Evolutionary conservation across 2,113 vertebrate genomes (phyloP).

Genomic region (Tupaia tana): DNA sequence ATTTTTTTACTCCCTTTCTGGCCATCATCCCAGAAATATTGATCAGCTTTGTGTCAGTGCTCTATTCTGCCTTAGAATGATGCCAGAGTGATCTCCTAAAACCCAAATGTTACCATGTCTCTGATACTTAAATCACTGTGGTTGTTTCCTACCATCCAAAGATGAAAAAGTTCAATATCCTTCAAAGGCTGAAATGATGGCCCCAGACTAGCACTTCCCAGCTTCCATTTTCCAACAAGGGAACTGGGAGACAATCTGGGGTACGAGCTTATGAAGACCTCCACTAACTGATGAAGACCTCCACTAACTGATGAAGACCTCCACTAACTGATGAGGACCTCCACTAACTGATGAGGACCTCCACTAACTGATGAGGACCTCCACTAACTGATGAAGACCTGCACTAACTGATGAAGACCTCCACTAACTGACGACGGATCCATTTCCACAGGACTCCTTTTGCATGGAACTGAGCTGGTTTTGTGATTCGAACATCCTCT

Average conservation of each 20-base stretch:
- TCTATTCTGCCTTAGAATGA: constrained; percentile 32
- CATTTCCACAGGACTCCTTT: background rate
- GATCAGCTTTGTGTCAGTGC: constrained; percentile 47
- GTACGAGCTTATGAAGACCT: background rate
- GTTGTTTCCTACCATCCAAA: background rate
- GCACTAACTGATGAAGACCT: background rate
- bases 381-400: background rate
- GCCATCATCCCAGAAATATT: constrained; percentile 72
- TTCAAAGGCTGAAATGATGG: background rate
- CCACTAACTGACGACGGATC: background rate
- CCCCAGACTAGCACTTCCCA: fast-evolving
- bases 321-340: background rate
- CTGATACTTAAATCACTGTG: background rate
- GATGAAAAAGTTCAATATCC: background rate
- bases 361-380: fast-evolving
- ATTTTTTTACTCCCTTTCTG: constrained; percentile 61
- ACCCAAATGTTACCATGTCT: background rate
- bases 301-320: background rate
- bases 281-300: background rate
- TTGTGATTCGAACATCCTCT: constrained; percentile 44
- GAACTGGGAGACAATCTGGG: background rate
- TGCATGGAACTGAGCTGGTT: background rate
- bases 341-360: no score
- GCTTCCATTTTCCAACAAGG: background rate
- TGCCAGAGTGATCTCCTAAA: constrained; percentile 50